Evolutionary conservation across 1,140 invertebrate genomes (phyloP).

Genomic region (Drosophila setifemur): DNA sequence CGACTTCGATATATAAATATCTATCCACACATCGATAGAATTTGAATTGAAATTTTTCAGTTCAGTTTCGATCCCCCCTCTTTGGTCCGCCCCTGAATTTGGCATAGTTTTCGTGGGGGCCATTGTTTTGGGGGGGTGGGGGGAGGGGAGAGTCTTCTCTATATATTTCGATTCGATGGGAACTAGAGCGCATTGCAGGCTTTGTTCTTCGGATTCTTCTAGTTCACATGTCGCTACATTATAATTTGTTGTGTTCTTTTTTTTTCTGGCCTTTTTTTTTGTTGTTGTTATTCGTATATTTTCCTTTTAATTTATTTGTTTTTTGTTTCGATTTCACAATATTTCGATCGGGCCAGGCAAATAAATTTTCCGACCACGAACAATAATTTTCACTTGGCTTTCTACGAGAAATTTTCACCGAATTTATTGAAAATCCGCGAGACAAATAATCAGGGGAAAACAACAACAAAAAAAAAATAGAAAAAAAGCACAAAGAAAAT

Average conservation of each 20-base stretch:
- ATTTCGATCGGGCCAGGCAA: constrained; percentile 73
- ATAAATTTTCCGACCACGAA: constrained; percentile 55
- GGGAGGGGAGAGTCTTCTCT: constrained; percentile 19
- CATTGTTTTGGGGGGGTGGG: constrained; percentile 31
- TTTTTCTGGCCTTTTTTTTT: constrained; percentile 8
- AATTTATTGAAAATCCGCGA: constrained; percentile 61
- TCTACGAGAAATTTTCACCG: constrained; percentile 20
- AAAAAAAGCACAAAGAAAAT: constrained; percentile 59
- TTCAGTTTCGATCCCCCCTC: constrained; percentile 44
- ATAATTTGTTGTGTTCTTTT: constrained; percentile 6
- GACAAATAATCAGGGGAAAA: background rate
- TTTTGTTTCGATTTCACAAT: constrained; percentile 79
- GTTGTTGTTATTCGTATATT: constrained; percentile 31
- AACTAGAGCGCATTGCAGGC: constrained; percentile 72
- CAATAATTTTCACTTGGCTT: constrained; percentile 19
- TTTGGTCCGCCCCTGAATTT: constrained; percentile 31
- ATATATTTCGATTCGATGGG: constrained; percentile 50
- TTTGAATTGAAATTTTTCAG: constrained; percentile 63
- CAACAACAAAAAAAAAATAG: background rate
- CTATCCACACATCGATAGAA: constrained; percentile 76
- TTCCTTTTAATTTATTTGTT: constrained; percentile 78
- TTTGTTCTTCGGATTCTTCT: constrained; percentile 41
- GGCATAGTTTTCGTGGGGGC: constrained; percentile 67
- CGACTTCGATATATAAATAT: constrained; percentile 74
- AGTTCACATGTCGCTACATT: constrained; percentile 16